Conservation (phyloP, 2,113 vertebrate species). For the Mus pahari region DNA sequence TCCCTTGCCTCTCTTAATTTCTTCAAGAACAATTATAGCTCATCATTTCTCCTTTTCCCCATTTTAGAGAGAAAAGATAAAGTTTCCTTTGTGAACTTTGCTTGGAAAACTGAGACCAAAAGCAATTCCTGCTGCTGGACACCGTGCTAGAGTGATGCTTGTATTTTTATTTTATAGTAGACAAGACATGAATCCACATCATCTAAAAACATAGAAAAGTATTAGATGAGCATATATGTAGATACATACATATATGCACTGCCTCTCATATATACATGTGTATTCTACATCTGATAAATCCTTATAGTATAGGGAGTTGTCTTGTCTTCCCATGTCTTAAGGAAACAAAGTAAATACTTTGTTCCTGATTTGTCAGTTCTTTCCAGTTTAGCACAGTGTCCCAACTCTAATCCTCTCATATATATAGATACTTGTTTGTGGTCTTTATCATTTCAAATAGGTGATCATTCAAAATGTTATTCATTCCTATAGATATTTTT, state of each 20-base stretch:
- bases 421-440: not conserved
- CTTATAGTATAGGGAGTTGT: not conserved
- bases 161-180: not conserved
- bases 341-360: not conserved
- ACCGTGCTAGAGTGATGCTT: not conserved
- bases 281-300: not conserved
- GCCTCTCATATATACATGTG: not conserved
- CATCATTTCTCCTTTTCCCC: not conserved
- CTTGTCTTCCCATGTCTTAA: not conserved
- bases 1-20: not conserved
- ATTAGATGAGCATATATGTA: not conserved
- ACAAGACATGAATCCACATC: not conserved
- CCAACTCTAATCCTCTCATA: not conserved
- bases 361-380: not conserved
- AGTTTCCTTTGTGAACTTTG: not conserved
- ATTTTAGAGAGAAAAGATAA: not conserved
- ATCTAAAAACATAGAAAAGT: not conserved
- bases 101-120: not conserved
- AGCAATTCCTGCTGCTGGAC: not conserved
- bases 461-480: not conserved
- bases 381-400: not conserved
- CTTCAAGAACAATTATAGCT: not conserved
- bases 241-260: not conserved
- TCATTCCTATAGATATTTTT: not conserved
- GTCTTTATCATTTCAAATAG: not conserved